phyloP scores from a whole-genome alignment of 2,888 invertebrate species.

The Phyto melanocephala region DNA sequence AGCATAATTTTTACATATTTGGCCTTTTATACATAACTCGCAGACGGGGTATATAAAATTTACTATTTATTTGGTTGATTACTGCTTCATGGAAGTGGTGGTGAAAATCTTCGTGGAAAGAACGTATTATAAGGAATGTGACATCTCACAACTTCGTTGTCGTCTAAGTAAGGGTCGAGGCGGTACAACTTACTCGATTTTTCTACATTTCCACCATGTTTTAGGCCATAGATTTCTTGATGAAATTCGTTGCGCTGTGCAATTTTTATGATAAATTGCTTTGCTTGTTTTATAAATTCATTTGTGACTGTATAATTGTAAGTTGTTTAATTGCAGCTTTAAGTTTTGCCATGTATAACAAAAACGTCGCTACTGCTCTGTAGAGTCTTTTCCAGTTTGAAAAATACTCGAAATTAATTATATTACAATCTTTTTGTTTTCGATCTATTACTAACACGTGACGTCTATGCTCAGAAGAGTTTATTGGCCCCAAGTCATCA shows the following conservation, averaged over 20 bases:
- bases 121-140: conserved; percentile 52
- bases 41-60: conserved; percentile 55
- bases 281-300: neutral
- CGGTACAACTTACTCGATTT: conserved; percentile 40
- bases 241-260: neutral
- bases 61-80: conserved; percentile 51
- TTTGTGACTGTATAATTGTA: neutral
- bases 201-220: conserved; percentile 29
- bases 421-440: neutral
- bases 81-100: conserved; percentile 52
- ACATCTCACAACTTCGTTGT: conserved; percentile 40
- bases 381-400: conserved; percentile 48
- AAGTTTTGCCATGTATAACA: conserved; percentile 31
- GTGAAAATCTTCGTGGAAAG: conserved; percentile 43
- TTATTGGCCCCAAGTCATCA: neutral
- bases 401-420: conserved; percentile 50
- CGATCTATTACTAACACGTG: neutral
- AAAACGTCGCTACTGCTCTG: conserved; percentile 45
- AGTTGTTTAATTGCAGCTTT: neutral
- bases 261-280: neutral
- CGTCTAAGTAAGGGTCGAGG: conserved; percentile 53
- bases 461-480: conserved; percentile 8
- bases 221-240: conserved; percentile 48
- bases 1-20: no score
- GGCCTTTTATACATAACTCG: conserved; percentile 24